Evolutionary conservation across 1,140 invertebrate genomes (phyloP), one percentile per base, ranked within the genome.

Genomic region (Aphelenchoides fujianensis): DNA sequence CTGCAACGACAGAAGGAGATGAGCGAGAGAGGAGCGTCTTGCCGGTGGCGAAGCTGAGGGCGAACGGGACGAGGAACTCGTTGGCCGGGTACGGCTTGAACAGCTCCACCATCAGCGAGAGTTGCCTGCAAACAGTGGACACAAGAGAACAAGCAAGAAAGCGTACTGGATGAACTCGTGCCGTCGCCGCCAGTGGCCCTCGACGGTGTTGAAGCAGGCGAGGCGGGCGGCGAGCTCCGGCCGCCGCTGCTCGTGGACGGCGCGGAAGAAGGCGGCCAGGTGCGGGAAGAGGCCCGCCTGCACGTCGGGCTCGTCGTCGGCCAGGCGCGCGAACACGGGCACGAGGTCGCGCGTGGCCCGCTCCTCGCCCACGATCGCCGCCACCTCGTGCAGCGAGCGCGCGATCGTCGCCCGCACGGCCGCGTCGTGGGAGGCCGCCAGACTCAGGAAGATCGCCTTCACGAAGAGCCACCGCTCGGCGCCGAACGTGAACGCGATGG

Each of bases 401-500:
- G 66, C 66, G 7, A 68, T 32, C 2, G 19, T 63, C 19, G 27
- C 23, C 1, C 36, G 48, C 41, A 68, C 7, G 19, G 27, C 30
- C n/a, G n/a, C n/a, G n/a, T n/a, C n/a, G n/a, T n/a, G n/a, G n/a
- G n/a, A n/a, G n/a, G 37, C n/a, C 27, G 27, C 16, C 28, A 30
- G 37, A n/a, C 66, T 68, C 36, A 61, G 28, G 48, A 62, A 68
- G 36, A 68, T 30, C 3, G 66, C 35, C 36, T 68, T 68, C 12
- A 68, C 48, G 36, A 54, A 68, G 2, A 68, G 27, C 66, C 66
- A 68, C 12, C 34, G 35, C 7, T 23, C 31, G 2, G 66, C 35
- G 54, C 66, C 66, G 34, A 68, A 68, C 9, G 66, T 68, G 19
- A 62, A 68, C 1, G 34, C 66, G 19, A 68, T 68, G 7, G 66